phyloP scores from a whole-genome alignment of 2,888 invertebrate species.

The Merodon equestris region DNA sequence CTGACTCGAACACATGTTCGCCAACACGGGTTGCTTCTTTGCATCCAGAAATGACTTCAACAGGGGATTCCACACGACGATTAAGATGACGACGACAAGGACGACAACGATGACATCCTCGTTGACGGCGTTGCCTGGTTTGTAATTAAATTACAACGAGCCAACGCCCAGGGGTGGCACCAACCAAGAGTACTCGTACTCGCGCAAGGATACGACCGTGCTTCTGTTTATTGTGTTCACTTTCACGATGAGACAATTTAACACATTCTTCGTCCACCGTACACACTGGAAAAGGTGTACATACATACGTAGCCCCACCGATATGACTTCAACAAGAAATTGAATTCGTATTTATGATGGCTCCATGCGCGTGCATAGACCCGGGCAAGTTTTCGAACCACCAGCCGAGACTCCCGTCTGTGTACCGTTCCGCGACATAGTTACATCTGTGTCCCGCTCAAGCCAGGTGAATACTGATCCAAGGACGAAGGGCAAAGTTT shows the following conservation, averaged over 20 bases:
- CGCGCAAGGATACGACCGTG: conserved; percentile 1
- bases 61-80: too few species aligned
- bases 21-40: too few species aligned
- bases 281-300: too few species aligned
- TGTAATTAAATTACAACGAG: conserved; percentile 59
- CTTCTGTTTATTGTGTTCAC: conserved; percentile 14
- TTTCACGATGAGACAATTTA: conserved; percentile 30
- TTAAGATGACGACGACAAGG: neutral
- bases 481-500: conserved; percentile 35
- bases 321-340: conserved; percentile 20
- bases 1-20: conserved; percentile 15
- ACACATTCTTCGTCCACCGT: conserved; percentile 34
- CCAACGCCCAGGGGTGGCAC: conserved; percentile 42
- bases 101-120: conserved; percentile 1
- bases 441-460: neutral
- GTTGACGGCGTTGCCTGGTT: conserved; percentile 28
- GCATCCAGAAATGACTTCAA: too few species aligned
- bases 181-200: conserved; percentile 4
- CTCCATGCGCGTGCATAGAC: conserved; percentile 32
- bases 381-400: conserved; percentile 28
- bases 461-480: conserved; percentile 23
- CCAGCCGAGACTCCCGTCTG: neutral
- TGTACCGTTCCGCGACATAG: conserved; percentile 1
- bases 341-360: conserved; percentile 40
- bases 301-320: neutral